Percentiles rank a stretch among this genome's conserved stretches.
phyloP scores from a whole-genome alignment of 2,888 invertebrate genomes.

The Ectemnius cavifrons region DNA sequence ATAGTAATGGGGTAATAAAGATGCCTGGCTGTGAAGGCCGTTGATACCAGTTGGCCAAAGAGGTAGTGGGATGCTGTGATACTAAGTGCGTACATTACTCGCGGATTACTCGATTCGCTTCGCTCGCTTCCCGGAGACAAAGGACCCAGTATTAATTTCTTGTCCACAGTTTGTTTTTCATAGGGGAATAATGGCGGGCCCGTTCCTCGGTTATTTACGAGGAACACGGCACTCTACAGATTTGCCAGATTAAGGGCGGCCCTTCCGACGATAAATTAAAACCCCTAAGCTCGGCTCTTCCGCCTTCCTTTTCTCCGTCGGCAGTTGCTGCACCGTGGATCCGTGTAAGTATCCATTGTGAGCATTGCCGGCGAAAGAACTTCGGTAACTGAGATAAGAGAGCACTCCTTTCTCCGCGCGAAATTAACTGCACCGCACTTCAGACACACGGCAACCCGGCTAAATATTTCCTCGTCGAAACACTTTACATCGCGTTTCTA shows the following conservation, averaged over 20 bases:
- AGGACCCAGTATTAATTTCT: constrained; percentile 52
- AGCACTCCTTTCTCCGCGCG: constrained; percentile 21
- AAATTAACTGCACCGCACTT: constrained; percentile 30
- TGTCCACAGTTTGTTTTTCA: constrained; percentile 55
- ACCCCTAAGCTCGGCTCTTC: constrained; percentile 49
- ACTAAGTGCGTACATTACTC: constrained; percentile 5
- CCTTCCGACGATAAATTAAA: constrained; percentile 60
- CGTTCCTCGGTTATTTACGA: constrained; percentile 53
- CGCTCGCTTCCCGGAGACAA: constrained; percentile 27
- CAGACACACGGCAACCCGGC: neutral
- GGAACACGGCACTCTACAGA: constrained; percentile 62
- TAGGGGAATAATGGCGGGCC: constrained; percentile 53
- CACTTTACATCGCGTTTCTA: too few relatives aligned
- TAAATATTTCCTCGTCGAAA: constrained; percentile 18
- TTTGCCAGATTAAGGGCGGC: constrained; percentile 63
- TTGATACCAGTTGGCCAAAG: neutral
- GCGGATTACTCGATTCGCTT: constrained; percentile 42
- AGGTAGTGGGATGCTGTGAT: neutral
- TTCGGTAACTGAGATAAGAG: constrained; percentile 16
- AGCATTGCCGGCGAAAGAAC: constrained; percentile 17
- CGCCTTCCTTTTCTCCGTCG: constrained; percentile 26
- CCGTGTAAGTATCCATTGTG: constrained; percentile 48
- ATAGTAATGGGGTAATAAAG: neutral
- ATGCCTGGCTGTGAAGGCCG: neutral
- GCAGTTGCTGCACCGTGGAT: constrained; percentile 42